Conservation (phyloP, 2,797 vertebrate species). For the Clarias pachynema region DNA sequence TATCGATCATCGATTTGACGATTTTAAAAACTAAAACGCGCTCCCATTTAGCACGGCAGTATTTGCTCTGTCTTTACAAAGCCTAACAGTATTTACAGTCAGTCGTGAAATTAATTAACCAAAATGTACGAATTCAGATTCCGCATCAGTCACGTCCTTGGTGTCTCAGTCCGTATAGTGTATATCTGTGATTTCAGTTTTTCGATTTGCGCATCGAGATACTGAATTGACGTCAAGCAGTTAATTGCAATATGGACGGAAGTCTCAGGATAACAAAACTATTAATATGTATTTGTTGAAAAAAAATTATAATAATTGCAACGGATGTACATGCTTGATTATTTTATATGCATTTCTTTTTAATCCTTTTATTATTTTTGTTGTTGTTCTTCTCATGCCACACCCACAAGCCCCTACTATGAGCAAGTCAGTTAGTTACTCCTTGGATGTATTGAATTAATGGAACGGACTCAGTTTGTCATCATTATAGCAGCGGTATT, state of each 20-base stretch:
- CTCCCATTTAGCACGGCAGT: neutral
- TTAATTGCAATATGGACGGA: neutral
- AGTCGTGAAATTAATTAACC: neutral
- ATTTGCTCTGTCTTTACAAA: neutral
- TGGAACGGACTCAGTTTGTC: neutral
- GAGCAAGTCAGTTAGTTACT: neutral
- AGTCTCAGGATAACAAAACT: conserved; percentile 27
- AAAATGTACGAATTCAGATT: neutral
- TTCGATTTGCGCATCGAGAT: neutral
- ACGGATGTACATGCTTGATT: conserved; percentile 26
- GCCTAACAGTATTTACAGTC: neutral
- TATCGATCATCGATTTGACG: neutral
- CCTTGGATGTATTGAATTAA: neutral
- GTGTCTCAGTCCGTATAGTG: neutral
- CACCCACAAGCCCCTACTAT: conserved; percentile 22
- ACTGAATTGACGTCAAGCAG: neutral
- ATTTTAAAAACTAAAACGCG: neutral
- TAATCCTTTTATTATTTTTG: neutral
- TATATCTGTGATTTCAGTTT: neutral
- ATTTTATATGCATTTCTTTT: conserved; percentile 45
- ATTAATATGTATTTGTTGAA: neutral
- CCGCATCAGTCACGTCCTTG: neutral
- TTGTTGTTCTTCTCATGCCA: neutral
- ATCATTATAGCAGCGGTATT: neutral
- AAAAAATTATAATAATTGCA: neutral